Evolutionary conservation across 2,113 vertebrate genomes (phyloP), one percentile per base, ranked within the genome.

Genomic region (Elephantulus edwardii): DNA sequence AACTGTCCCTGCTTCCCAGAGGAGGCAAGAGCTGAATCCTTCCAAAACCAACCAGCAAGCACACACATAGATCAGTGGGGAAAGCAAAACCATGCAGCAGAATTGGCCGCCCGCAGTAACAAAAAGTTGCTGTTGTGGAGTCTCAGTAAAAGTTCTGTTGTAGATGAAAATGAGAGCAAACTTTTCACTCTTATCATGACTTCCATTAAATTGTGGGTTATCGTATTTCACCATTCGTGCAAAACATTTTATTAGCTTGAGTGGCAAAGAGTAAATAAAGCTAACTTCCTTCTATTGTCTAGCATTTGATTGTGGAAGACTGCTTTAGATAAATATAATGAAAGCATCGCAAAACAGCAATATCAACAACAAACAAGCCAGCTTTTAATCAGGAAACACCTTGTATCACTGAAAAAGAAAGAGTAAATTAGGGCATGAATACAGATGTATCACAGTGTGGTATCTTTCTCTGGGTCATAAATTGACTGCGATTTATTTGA

Each of bases 211-310:
- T 93, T 82, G 83, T 96, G 82, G 96, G 80, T 75, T 40, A 89
- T 28, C 42, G 64, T 93, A 42, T 96, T 96, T 97, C 92, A 68
- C 2, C 2, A 89, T 96, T 91, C 93, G 96, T 96, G 94, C 38
- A 75, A 93, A 95, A 50, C 46, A 74, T 84, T 70, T 92, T 93
- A 92, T 92, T 96, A 90, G 19, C 64, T 96, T 93, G 83, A 86
- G 95, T 77, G 90, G 50, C 89, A 86, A 92, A 0, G 0, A 86
- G 78, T 93, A 96, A 95, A 96, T 88, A 92, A 77, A 84, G 52
- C 44, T 76, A 92, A 91, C 81, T 96, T 95, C 82, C 86, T 94
- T 92, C n/a, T n/a, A n/a, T 90, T 92, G 28, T 42, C 28, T 94
- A 13, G 17, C 87, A 87, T 92, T 77, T 89, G 54, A 90, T 95